Conservation (phyloP, 2,888 invertebrate genomes). For the Eutolmus rufibarbis region DNA sequence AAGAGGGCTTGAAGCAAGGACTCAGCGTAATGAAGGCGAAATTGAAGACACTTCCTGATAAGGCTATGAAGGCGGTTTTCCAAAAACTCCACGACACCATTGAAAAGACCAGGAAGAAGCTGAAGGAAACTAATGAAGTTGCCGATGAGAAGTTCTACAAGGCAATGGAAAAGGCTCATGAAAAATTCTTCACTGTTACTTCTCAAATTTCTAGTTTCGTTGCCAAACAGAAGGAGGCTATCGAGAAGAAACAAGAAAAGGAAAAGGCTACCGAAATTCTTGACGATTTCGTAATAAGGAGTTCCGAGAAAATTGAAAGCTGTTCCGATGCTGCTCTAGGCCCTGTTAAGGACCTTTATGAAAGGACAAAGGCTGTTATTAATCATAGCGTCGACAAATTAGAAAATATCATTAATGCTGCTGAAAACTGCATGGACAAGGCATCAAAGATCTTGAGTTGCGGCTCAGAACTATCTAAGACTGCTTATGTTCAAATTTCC, state of each 20-base stretch:
- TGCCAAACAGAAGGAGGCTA: neutral
- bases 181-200: slow-evolving; percentile 16
- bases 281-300: slow-evolving; percentile 8
- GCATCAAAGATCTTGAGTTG: neutral
- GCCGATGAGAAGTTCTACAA: slow-evolving; percentile 35
- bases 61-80: neutral
- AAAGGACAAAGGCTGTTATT: neutral
- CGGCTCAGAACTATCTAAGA: neutral
- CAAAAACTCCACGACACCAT: neutral
- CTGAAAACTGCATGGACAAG: neutral
- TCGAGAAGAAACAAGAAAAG: slow-evolving; percentile 13
- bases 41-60: slow-evolving; percentile 1
- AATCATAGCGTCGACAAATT: neutral
- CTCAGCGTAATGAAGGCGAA: neutral
- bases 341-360: slow-evolving; percentile 3
- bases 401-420: neutral
- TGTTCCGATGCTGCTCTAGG: neutral
- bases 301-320: slow-evolving; percentile 4
- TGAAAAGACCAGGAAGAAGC: neutral
- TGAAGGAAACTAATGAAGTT: slow-evolving; percentile 19
- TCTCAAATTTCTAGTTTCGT: slow-evolving; percentile 18
- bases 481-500: neutral
- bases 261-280: neutral
- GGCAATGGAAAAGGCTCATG: neutral
- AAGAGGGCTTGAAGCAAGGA: neutral